Conservation (phyloP, 1,140 invertebrate species). For the Caenorhabditis inopinata region DNA sequence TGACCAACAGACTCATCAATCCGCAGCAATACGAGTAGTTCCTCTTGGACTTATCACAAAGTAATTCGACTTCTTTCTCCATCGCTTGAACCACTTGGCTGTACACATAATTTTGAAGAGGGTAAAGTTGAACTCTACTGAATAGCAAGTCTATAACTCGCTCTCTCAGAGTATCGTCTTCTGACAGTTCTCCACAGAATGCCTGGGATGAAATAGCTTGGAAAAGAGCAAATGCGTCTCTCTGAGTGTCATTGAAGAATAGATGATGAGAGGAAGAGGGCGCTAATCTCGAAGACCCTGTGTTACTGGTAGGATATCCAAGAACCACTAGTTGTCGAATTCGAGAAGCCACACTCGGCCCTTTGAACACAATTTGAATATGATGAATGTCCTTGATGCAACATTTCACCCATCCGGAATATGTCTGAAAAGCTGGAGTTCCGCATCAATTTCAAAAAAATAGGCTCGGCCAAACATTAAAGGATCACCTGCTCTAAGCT, state of each 20-base stretch:
- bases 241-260: constrained; percentile 59
- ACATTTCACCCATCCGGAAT: constrained; percentile 83
- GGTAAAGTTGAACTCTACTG: constrained; percentile 59
- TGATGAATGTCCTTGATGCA: constrained; percentile 73
- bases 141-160: constrained; percentile 62
- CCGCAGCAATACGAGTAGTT: constrained; percentile 63
- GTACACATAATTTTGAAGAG: constrained; percentile 64
- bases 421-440: constrained; percentile 71
- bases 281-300: constrained; percentile 50
- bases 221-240: constrained; percentile 61
- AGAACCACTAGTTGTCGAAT: constrained; percentile 76
- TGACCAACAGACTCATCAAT: constrained; percentile 58
- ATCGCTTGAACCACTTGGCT: constrained; percentile 60
- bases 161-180: constrained; percentile 58
- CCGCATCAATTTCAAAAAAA: constrained; percentile 70
- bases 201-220: constrained; percentile 63
- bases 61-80: constrained; percentile 48
- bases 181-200: constrained; percentile 61
- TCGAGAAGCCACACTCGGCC: constrained; percentile 83
- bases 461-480: neutral
- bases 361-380: constrained; percentile 79
- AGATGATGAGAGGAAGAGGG: constrained; percentile 68
- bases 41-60: constrained; percentile 56
- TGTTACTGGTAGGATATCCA: neutral
- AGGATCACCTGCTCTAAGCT: constrained; percentile 27